Conservation (phyloP, 2,888 invertebrate genomes). For the Panopea generosa region DNA sequence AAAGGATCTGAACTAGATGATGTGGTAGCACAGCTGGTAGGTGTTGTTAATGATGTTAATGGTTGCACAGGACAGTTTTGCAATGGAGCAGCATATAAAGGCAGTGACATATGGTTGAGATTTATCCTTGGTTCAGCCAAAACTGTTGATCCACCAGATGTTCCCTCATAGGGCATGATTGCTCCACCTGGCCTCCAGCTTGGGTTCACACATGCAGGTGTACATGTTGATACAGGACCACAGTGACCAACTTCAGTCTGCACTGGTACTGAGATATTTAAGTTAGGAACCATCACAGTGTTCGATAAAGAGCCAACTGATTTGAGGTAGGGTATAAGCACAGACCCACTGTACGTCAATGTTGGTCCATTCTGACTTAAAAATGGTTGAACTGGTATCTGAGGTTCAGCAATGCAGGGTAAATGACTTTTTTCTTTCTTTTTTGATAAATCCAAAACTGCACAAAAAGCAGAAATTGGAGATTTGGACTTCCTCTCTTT, state of each 20-base stretch:
- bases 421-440: slow-evolving; percentile 12
- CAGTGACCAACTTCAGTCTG: too few species aligned
- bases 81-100: slow-evolving; percentile 12
- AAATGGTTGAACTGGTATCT: background rate
- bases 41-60: background rate
- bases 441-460: slow-evolving; percentile 41
- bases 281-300: background rate
- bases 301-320: slow-evolving; percentile 5
- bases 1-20: background rate
- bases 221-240: too few species aligned
- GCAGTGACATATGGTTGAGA: slow-evolving; percentile 15
- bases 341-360: background rate
- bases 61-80: slow-evolving; percentile 17
- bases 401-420: background rate
- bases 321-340: slow-evolving; percentile 3
- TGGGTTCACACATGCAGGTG: too few species aligned
- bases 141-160: too few species aligned
- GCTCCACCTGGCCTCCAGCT: too few species aligned
- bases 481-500: slow-evolving; percentile 19
- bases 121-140: slow-evolving; percentile 1
- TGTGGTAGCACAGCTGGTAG: background rate
- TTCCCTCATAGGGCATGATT: too few species aligned
- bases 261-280: background rate
- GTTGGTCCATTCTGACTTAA: background rate
- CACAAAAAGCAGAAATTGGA: slow-evolving; percentile 23